phyloP scores from a whole-genome alignment of 2,113 vertebrate species.

The Xenopus borealis region DNA sequence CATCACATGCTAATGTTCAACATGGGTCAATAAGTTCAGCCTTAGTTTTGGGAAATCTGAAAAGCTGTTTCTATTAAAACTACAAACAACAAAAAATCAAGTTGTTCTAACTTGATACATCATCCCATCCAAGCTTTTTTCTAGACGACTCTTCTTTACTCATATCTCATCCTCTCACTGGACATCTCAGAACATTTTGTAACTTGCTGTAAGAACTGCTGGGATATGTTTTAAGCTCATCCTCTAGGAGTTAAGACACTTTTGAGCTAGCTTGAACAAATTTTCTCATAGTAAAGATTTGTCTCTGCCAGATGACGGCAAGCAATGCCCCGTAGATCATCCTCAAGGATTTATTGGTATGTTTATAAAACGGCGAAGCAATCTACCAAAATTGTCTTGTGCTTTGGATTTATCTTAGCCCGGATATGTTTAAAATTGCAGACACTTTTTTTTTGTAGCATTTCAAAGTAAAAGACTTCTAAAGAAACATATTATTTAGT shows the following conservation, averaged over 20 bases:
- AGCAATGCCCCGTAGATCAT: conserved; percentile 28
- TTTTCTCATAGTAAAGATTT: conserved; percentile 36
- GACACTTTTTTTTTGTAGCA: background rate
- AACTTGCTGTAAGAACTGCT: conserved; percentile 2
- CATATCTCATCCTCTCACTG: conserved; percentile 25
- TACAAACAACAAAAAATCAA: too few relatives aligned
- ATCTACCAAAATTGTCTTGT: conserved; percentile 12
- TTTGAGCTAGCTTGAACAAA: conserved; percentile 22
- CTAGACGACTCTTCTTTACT: conserved; percentile 11
- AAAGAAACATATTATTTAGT: too few relatives aligned
- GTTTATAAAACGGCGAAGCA: conserved; percentile 4
- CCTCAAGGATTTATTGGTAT: conserved; percentile 24
- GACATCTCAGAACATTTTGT: conserved; percentile 41
- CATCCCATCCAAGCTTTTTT: too few relatives aligned
- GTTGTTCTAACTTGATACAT: too few relatives aligned
- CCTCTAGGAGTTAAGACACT: conserved; percentile 17
- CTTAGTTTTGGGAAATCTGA: too few relatives aligned
- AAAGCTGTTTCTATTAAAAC: too few relatives aligned
- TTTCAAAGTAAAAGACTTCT: too few relatives aligned
- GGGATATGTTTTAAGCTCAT: conserved; percentile 16
- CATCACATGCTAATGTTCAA: too few relatives aligned
- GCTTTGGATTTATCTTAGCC: conserved; percentile 10
- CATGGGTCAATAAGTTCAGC: too few relatives aligned
- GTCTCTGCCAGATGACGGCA: conserved; percentile 21
- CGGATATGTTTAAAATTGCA: background rate